A percentile compares a stretch with the other conserved stretches of the same genome.
Conservation (phyloP, 2,888 invertebrate species). For the Parthenolecanium corni region DNA sequence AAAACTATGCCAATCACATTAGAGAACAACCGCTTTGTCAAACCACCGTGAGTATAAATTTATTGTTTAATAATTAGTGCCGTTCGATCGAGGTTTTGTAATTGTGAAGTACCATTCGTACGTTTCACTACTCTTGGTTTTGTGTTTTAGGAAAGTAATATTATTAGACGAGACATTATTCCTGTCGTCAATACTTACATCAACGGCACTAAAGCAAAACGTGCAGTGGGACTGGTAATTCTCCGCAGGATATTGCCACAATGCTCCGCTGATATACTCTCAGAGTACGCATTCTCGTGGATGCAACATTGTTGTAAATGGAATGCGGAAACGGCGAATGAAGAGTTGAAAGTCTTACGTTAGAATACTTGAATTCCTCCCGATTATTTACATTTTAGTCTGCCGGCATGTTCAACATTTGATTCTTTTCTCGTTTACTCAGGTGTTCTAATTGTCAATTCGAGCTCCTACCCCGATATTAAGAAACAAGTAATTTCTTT, state of each 20-base stretch:
- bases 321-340: not conserved
- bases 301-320: constrained; percentile 5
- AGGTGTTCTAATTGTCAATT: not conserved
- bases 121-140: no score
- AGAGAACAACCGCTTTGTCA: no score
- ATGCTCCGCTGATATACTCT: not conserved
- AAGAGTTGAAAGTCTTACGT: constrained; percentile 5
- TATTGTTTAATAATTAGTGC: no score
- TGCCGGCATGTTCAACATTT: not conserved
- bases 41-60: no score
- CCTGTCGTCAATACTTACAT: not conserved
- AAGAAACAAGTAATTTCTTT: constrained; percentile 1
- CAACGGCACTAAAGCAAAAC: not conserved
- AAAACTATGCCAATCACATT: no score
- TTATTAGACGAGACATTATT: not conserved
- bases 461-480: not conserved
- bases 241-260: not conserved
- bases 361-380: not conserved
- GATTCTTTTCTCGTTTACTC: not conserved
- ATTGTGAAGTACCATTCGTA: no score
- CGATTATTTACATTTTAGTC: not conserved
- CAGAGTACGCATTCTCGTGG: not conserved
- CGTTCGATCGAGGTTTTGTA: no score
- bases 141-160: not conserved
- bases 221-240: not conserved